Percentiles rank a stretch among this genome's conserved stretches.
Evolutionary conservation across 1,140 invertebrate genomes (phyloP).

Genomic region (Bactericera cockerelli): DNA sequence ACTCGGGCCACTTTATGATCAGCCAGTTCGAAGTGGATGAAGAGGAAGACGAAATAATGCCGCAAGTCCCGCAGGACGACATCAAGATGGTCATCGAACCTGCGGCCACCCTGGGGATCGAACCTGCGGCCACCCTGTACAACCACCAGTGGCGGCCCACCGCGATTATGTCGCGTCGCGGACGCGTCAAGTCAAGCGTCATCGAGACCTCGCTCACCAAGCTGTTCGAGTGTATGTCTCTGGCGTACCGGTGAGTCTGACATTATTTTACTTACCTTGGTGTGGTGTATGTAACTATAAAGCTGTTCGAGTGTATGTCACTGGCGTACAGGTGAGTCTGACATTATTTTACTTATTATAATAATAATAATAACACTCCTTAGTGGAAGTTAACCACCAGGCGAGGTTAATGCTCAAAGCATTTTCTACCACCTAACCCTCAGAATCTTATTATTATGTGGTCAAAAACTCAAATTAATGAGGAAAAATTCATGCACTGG

Average conservation of each 20-base stretch:
- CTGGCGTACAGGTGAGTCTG: constrained; percentile 80
- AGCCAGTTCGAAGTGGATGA: constrained; percentile 87
- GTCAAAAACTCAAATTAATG: too few species aligned
- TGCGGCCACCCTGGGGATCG: constrained; percentile 15
- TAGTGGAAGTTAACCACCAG: too few species aligned
- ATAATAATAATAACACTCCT: too few species aligned
- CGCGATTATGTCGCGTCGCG: neutral
- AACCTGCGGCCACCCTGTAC: constrained; percentile 22
- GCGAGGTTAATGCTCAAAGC: too few species aligned
- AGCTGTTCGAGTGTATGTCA: constrained; percentile 92
- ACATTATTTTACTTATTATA: too few species aligned
- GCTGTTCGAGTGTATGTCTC: constrained; percentile 89
- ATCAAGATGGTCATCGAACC: constrained; percentile 26
- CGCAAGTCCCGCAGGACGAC: constrained; percentile 54
- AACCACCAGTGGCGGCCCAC: constrained; percentile 24
- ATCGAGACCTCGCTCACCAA: constrained; percentile 90
- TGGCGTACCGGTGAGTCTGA: constrained; percentile 79
- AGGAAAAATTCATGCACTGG: too few species aligned
- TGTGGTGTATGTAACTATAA: too few species aligned
- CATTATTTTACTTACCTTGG: too few species aligned
- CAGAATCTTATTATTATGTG: too few species aligned
- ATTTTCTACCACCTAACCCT: too few species aligned
- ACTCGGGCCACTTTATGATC: constrained; percentile 97
- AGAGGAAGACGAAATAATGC: constrained; percentile 64
- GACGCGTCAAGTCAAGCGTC: constrained; percentile 41